phyloP scores from a whole-genome alignment of 2,797 vertebrate genomes.

The Eupleurogrammus muticus region DNA sequence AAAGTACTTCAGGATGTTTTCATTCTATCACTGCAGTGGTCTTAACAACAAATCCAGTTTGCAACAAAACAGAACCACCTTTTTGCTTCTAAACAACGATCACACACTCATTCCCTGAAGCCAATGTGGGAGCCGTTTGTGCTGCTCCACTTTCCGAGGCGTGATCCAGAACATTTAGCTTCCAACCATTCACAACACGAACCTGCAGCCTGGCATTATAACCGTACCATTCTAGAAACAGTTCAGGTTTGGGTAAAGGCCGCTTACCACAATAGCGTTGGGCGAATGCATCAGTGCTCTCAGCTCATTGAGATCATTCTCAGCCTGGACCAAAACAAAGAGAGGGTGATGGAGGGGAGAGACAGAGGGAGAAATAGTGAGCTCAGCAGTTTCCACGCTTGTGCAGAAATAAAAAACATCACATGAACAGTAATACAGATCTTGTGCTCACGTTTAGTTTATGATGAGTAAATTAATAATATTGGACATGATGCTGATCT shows the following conservation, averaged over 20 bases:
- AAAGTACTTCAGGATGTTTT: not conserved
- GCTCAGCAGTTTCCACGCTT: constrained; percentile 78
- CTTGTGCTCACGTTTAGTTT: constrained; percentile 6
- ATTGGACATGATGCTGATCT: not conserved
- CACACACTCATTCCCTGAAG: constrained; percentile 4
- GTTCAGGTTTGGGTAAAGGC: constrained; percentile 60
- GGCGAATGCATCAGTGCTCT: constrained; percentile 99
- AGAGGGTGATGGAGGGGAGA: constrained; percentile 62
- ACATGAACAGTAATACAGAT: constrained; percentile 31
- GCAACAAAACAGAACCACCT: not conserved
- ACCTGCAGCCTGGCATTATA: constrained; percentile 25
- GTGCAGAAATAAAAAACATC: constrained; percentile 26
- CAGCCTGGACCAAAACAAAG: constrained; percentile 90
- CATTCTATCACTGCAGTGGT: not conserved
- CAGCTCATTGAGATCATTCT: constrained; percentile 99
- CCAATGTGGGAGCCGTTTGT: not conserved
- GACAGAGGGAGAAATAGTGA: constrained; percentile 80
- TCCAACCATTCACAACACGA: constrained; percentile 33
- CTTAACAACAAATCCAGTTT: not conserved
- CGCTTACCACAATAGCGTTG: constrained; percentile 99
- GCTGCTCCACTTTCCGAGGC: not conserved
- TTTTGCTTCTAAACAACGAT: constrained; percentile 3
- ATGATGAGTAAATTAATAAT: not conserved
- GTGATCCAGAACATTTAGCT: constrained; percentile 41
- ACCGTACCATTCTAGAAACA: constrained; percentile 66